A percentile compares a stretch with the other conserved stretches of the same genome.
These are phyloP conservation scores for Pseudotriccus pelzelni DNA, from an alignment of 2,797 vertebrate species.

Conservation along the genomic window DNA sequence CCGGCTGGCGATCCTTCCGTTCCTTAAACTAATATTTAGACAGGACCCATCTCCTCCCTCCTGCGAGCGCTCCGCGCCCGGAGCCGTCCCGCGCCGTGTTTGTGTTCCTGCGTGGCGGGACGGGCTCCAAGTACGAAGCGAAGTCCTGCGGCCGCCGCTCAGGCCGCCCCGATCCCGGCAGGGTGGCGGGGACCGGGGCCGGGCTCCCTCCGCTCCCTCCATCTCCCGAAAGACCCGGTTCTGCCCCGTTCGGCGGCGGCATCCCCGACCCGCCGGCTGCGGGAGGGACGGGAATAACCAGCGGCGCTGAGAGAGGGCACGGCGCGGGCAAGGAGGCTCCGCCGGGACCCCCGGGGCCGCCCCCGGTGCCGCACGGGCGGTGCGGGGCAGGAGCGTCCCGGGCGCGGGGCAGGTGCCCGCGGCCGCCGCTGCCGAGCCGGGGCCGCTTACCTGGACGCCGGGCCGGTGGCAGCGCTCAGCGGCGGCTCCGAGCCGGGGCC, in stretches of 20 bases:
- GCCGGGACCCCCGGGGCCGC: not conserved
- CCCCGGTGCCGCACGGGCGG: not conserved
- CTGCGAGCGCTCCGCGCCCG: not conserved
- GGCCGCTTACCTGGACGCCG: constrained; percentile 11
- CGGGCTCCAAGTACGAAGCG: constrained; percentile 16
- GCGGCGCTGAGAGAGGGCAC: not conserved
- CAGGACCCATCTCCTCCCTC: not conserved
- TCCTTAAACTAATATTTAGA: constrained; percentile 68
- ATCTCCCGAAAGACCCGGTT: not conserved
- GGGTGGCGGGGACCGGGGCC: not conserved
- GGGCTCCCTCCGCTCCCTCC: not conserved
- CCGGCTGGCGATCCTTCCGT: constrained; percentile 30
- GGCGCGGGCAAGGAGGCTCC: not conserved
- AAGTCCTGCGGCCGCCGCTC: not conserved
- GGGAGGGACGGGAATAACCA: not conserved
- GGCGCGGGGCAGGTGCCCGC: not conserved
- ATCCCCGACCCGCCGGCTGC: not conserved
- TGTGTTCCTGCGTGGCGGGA: constrained; percentile 35
- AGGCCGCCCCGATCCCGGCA: not conserved
- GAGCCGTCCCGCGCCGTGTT: constrained; percentile 16
- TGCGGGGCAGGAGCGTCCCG: not conserved
- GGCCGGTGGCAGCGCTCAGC: not conserved
- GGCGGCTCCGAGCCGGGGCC: not conserved
- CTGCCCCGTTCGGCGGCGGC: not conserved
- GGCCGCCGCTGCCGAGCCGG: not conserved